These are phyloP conservation scores for Tadarida brasiliensis DNA, from an alignment of 2,797 vertebrate genomes.

Conservation along the genomic window DNA sequence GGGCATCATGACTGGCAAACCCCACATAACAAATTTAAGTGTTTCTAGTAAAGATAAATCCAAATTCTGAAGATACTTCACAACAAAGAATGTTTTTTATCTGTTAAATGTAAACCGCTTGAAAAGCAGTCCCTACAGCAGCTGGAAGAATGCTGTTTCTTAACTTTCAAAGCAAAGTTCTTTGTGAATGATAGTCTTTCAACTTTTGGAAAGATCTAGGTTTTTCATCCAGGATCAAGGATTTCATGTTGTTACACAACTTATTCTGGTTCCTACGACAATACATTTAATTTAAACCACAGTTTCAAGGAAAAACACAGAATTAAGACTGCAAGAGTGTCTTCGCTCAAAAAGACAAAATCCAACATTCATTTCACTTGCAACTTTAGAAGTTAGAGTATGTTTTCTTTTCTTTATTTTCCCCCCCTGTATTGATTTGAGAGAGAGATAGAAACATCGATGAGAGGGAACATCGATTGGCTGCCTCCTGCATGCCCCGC, in stretches of 20 bases:
- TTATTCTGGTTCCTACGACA: background rate
- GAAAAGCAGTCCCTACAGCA: background rate
- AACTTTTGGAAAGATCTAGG: background rate
- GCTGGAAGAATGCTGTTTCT: background rate
- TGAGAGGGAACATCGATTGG: too few species aligned
- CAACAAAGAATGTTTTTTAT: conserved; percentile 56
- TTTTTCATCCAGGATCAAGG: background rate
- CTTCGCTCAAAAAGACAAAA: conserved; percentile 39
- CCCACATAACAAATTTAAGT: conserved; percentile 37
- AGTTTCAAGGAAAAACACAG: conserved; percentile 29
- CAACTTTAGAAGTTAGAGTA: background rate
- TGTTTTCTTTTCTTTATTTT: background rate
- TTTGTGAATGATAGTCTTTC: conserved; percentile 7
- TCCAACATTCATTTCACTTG: conserved; percentile 5
- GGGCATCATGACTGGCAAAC: conserved; percentile 5
- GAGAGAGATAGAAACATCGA: too few species aligned
- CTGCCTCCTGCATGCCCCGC: too few species aligned
- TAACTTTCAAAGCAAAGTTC: conserved; percentile 30
- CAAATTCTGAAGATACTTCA: conserved; percentile 51
- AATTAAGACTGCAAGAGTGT: conserved; percentile 22
- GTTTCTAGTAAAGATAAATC: conserved; percentile 54
- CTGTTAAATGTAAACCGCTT: conserved; percentile 31
- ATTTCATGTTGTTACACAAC: background rate
- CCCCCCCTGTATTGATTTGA: too few species aligned
- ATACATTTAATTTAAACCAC: conserved; percentile 34